A percentile compares a stretch with the other conserved stretches of the same genome.
Conservation (phyloP, 53 echinoderm and acorn worm species). For the Holothuria scabra region DNA sequence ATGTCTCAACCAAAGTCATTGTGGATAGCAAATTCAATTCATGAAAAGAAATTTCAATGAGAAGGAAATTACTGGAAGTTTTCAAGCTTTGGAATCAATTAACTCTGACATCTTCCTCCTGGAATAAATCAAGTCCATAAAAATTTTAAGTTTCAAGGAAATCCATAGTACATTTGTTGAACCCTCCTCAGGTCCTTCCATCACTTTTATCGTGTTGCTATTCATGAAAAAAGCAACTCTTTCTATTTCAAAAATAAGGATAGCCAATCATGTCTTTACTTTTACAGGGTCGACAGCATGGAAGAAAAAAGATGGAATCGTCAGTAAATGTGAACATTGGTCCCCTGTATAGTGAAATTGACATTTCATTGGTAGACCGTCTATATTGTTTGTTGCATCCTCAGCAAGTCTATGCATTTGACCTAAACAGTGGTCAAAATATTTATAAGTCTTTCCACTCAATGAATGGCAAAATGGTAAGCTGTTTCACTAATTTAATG, state of each 20-base stretch:
- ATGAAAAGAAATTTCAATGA: too few relatives aligned
- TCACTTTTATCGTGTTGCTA: too few relatives aligned
- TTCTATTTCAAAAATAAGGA: not conserved
- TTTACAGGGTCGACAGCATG: constrained; percentile 56
- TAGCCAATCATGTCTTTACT: not conserved
- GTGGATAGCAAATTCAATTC: too few relatives aligned
- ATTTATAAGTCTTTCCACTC: constrained; percentile 55
- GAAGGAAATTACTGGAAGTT: too few relatives aligned
- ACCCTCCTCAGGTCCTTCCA: too few relatives aligned
- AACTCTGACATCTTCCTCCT: too few relatives aligned
- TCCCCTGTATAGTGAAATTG: constrained; percentile 78
- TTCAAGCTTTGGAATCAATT: too few relatives aligned
- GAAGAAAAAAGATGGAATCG: constrained; percentile 27
- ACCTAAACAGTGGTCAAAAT: constrained; percentile 51
- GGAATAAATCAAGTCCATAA: too few relatives aligned
- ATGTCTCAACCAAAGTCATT: too few relatives aligned
- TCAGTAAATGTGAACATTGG: constrained; percentile 74
- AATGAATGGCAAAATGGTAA: constrained; percentile 48
- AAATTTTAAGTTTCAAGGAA: too few relatives aligned
- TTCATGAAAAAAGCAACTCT: too few relatives aligned
- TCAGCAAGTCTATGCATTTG: constrained; percentile 63
- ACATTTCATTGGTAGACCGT: constrained; percentile 83
- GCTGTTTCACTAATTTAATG: not conserved
- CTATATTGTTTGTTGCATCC: constrained; percentile 84
- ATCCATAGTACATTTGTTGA: too few relatives aligned